Evolutionary conservation across 1,140 invertebrate genomes (phyloP), one percentile per base, ranked within the genome.

Genomic region (Tribolium castaneum): DNA sequence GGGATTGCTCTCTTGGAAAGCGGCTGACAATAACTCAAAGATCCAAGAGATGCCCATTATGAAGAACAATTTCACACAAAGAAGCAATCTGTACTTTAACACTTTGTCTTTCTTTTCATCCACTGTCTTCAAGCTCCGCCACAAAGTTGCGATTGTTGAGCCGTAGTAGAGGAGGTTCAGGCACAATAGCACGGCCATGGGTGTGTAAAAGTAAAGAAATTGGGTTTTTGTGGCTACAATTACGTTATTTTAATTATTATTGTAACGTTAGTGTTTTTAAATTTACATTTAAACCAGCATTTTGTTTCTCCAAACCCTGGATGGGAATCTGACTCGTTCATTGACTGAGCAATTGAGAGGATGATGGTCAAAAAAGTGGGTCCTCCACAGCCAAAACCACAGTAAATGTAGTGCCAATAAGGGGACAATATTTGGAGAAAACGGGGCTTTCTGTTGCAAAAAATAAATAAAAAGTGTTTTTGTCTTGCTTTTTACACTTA

Each of bases 1-100:
- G 6, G 30, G 66, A 30, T 7, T 70, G 13, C 7, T 45, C 10
- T 80, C 73, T 14, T 78, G 59, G 10, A 82, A 72, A 6, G 83
- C 80, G 70, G 86, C 90, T 0, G 90, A 90, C 10, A 91, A 25
- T 2, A 90, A 82, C 83, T 94, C 93, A 71, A 94, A 93, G 22
- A 92, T 89, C 93, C 93, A 94, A 0, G 91, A 91, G 10, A 94
- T 87, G 3, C 93, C 93, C 92, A 93, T 94, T 0, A 94, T 89
- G 1, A 94, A 81, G 78, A 92, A 92, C 14, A 95, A 85, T 83
- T 93, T 94, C 0, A 92, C 81, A 62, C 92, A 94, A 10, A 94
- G 83, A 6, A 90, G 82, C 76, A 92, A 92, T 80, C 92, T 92
- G 84, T 51, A 89, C 83, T 89, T 90, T 10, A 92, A 83, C 1